Evolutionary conservation across 2,888 invertebrate species (phyloP), one percentile per base, ranked within the genome.

Genomic region (Nymphalis urticae): DNA sequence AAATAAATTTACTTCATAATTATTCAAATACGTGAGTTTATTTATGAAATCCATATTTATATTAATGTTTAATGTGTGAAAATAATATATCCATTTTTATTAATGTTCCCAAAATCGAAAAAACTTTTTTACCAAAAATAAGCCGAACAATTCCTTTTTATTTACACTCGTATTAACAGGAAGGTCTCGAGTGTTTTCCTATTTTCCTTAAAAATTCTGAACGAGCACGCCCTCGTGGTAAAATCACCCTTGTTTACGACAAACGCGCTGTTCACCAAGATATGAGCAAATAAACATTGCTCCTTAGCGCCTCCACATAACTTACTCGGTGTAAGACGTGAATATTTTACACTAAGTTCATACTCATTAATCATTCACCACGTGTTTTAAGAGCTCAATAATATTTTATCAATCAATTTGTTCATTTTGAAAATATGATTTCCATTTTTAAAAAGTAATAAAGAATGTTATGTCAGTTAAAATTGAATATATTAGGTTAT

Each of bases 241-340:
- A 66, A 71, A 72, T 73, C 62, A 62, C 67, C 67, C 72, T 68
- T 73, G 72, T 77, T 76, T 75, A 73, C 72, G 67, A 69, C 56
- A 56, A 56, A 56, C 73, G 69, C 64, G 64, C 62, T 74, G 73
- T 72, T 75, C 71, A 69, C 75, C 69, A 53, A 72, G 70, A 68
- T 70, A 73, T 71, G 67, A 66, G 68, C 70, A 70, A 75, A 74
- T 77, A 76, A 74, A 76, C 75, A 76, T 69, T 71, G 68, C 66
- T 70, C 68, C 51, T 74, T 68, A 62, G 67, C 65, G 64, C 63
- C 68, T 68, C 21, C 68, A 64, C 73, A 73, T 76, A 75, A 76
- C 75, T 76, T 74, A 70, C 36, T 66, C 72, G 62, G 61, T 70
- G 71, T 74, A 62, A 64, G 50, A 69, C 72, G 73, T 71, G 75